phyloP scores from a whole-genome alignment of 2,888 invertebrate species.

The Amiota communis region DNA sequence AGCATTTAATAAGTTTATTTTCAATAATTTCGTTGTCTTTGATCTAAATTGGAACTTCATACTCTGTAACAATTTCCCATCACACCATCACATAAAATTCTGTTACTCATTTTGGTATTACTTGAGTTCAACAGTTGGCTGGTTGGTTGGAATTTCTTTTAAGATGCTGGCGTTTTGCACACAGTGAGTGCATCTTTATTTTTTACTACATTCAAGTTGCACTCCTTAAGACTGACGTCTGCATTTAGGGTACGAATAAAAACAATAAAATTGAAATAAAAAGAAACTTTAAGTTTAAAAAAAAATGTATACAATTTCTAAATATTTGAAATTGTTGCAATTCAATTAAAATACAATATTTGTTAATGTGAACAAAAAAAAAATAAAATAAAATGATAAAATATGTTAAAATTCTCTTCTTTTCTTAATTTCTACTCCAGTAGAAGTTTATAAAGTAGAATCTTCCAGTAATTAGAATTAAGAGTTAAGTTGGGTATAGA shows the following conservation, averaged over 20 bases:
- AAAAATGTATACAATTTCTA: neutral
- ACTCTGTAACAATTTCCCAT: neutral
- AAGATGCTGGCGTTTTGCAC: conserved; percentile 24
- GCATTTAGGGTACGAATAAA: neutral
- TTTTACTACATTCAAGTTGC: conserved; percentile 19
- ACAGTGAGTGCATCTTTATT: conserved; percentile 29
- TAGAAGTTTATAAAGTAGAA: too few species aligned
- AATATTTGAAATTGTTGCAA: conserved; percentile 33
- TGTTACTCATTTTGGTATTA: neutral
- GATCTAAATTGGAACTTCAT: neutral
- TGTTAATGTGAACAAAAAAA: conserved; percentile 55
- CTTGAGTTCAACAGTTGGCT: neutral
- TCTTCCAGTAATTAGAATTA: too few species aligned
- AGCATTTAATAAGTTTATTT: conserved; percentile 66
- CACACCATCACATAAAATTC: neutral
- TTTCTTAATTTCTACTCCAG: too few species aligned
- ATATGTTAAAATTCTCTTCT: conserved; percentile 22
- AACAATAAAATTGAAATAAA: conserved; percentile 12
- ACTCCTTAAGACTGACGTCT: conserved; percentile 18
- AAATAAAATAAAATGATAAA: conserved; percentile 30
- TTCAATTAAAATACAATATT: conserved; percentile 43
- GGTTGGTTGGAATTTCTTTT: neutral
- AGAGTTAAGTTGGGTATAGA: too few species aligned
- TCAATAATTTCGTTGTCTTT: conserved; percentile 43
- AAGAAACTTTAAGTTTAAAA: neutral